These are phyloP conservation scores for Barbus barbus DNA, from an alignment of 2,113 vertebrate genomes.

Conservation along the genomic window DNA sequence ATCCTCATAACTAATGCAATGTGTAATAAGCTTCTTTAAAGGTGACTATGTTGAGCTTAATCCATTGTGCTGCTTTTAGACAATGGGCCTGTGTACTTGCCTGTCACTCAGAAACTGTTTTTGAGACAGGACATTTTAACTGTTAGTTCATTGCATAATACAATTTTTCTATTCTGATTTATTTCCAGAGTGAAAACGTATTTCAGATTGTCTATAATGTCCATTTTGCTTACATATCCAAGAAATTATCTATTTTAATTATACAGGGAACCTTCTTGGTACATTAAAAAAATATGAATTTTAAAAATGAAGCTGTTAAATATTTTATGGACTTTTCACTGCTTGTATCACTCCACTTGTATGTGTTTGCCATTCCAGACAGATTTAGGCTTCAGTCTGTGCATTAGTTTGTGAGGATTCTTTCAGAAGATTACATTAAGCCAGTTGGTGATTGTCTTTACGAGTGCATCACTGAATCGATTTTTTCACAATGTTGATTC, in stretches of 20 bases:
- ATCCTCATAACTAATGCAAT: conserved; percentile 32
- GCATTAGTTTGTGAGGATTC: background rate
- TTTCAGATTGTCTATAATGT: background rate
- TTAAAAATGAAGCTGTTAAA: background rate
- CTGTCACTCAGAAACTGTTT: conserved; percentile 38
- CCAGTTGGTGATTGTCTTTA: background rate
- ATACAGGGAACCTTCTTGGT: too few relatives aligned
- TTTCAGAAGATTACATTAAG: background rate
- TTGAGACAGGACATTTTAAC: conserved; percentile 14
- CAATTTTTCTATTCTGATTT: background rate
- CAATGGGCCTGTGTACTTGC: background rate
- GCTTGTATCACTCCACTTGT: background rate
- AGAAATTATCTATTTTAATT: too few relatives aligned
- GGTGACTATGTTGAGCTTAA: conserved; percentile 25
- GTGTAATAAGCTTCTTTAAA: conserved; percentile 38
- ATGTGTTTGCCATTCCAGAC: background rate
- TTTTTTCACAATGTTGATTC: background rate
- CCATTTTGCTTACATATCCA: too few relatives aligned
- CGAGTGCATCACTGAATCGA: background rate
- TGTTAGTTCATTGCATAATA: conserved; percentile 17
- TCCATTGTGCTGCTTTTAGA: background rate
- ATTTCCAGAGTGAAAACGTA: background rate
- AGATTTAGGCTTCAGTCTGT: background rate
- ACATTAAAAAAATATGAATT: background rate
- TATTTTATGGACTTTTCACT: background rate